Evolutionary conservation across 2,113 vertebrate genomes (phyloP).

Genomic region (Oreocharis arfaki): DNA sequence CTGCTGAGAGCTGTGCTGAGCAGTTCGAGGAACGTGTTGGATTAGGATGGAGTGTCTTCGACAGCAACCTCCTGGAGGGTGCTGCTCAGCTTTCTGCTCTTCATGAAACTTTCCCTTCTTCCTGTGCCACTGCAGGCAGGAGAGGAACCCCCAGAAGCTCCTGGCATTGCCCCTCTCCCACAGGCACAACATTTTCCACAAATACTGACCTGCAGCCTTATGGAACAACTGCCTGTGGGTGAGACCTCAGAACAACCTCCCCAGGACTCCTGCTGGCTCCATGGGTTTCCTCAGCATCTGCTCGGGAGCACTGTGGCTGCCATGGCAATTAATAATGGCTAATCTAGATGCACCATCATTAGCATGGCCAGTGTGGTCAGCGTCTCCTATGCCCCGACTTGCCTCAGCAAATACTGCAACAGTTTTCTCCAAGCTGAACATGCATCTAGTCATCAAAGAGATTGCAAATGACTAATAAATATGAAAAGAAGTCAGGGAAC

Average conservation of each 20-base stretch:
- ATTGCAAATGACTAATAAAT: neutral
- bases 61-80: neutral
- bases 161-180: neutral
- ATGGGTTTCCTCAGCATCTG: neutral
- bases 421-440: neutral
- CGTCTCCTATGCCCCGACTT: neutral
- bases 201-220: neutral
- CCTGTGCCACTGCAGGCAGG: neutral
- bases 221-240: accelerated
- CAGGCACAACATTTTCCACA: accelerated
- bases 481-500: neutral
- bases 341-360: accelerated
- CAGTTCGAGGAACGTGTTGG: accelerated
- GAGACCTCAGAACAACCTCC: neutral
- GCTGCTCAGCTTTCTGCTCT: neutral
- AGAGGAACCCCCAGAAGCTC: neutral
- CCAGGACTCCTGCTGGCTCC: neutral
- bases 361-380: accelerated
- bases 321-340: neutral
- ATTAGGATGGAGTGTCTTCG: neutral
- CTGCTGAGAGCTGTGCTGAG: neutral
- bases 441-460: neutral
- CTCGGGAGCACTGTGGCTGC: neutral
- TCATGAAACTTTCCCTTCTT: neutral
- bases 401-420: neutral